Conservation (phyloP, 1,140 invertebrate species). For the Cydia splendana region DNA sequence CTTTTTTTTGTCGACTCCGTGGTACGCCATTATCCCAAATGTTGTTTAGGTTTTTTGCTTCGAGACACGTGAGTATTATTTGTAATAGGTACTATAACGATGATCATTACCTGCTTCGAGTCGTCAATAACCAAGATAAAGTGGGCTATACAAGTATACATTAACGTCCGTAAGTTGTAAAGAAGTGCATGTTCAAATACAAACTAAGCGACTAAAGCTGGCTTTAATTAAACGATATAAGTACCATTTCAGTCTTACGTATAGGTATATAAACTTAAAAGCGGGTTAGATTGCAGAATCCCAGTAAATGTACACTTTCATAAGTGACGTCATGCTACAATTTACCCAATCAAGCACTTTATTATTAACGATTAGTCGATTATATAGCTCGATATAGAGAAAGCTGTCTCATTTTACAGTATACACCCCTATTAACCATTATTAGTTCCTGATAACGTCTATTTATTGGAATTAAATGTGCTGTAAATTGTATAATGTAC, state of each 20-base stretch:
- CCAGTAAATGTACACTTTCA: constrained; percentile 15
- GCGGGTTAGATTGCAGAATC: constrained; percentile 13
- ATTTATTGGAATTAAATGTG: constrained; percentile 13
- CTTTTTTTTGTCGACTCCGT: constrained; percentile 41
- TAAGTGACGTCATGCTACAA: constrained; percentile 25
- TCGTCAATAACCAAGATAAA: constrained; percentile 22
- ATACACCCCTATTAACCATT: constrained; percentile 14
- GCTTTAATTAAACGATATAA: neutral
- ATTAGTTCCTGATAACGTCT: constrained; percentile 14
- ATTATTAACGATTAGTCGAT: constrained; percentile 19
- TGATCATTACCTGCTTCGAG: constrained; percentile 28
- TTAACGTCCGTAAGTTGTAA: neutral
- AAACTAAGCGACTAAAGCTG: neutral
- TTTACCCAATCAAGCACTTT: constrained; percentile 25
- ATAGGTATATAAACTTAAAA: neutral
- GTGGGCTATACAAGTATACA: constrained; percentile 41
- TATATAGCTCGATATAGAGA: constrained; percentile 21
- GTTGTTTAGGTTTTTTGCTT: constrained; percentile 33
- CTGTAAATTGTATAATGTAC: neutral
- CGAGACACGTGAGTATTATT: constrained; percentile 28
- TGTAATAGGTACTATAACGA: constrained; percentile 14
- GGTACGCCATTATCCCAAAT: constrained; percentile 33
- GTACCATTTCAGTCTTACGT: neutral
- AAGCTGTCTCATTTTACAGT: neutral
- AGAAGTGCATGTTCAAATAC: neutral